Base-by-base conservation (phyloP, 35 echinoderm and acorn worm species). In the Ophiothrix spiculata region DNA sequence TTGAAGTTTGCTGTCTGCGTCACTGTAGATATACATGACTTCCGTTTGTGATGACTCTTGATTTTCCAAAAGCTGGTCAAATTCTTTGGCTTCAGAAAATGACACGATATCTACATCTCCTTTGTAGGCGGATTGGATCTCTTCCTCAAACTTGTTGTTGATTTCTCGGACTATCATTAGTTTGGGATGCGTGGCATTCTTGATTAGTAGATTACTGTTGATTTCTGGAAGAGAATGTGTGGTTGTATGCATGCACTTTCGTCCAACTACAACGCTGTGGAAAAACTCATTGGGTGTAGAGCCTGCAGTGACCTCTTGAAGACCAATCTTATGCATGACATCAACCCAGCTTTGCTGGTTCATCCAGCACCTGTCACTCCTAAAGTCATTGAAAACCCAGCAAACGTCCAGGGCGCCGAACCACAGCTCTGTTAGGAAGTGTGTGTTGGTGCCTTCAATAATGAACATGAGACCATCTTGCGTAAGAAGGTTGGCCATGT, bases 391-490 rank as follows among this genome's bases (percentile, higher is more conserved):
- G 56, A 83, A 91, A 19, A 85, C 77, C 95, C 91, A 93, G 77
- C 91, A 97, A 21, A 97, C 86, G 80, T 90, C 83, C 29, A 93
- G 73, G 23, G 95, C 83, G 29, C 84, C 91, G 74, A 93, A 97
- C 14, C 93, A 80, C 36, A 97, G 75, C 56, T 97, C 88, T 23
- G 91, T 84, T 16, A 97, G 75, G 85, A 87, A 85, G 41, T 86
- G 64, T 29, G 81, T 39, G 3, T 56, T 84, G 33, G 94, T 97
- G 74, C 88, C 87, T 42, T 97, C 95, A 80, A 86, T 81, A 35
- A 97, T 81, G 33, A 97, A 82, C 19, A 97, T 56, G 91, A 81
- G 81, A 25, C 91, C 95, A 85, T 97, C 91, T 45, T 90, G 90
- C 31, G 64, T 80, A 37, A 97, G 75, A 36, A 97, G 91, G 4